Percentiles rank a stretch among this genome's conserved stretches.
Evolutionary conservation across 2,113 vertebrate genomes (phyloP).

Genomic region (Sterrhoptilus dennistouni): DNA sequence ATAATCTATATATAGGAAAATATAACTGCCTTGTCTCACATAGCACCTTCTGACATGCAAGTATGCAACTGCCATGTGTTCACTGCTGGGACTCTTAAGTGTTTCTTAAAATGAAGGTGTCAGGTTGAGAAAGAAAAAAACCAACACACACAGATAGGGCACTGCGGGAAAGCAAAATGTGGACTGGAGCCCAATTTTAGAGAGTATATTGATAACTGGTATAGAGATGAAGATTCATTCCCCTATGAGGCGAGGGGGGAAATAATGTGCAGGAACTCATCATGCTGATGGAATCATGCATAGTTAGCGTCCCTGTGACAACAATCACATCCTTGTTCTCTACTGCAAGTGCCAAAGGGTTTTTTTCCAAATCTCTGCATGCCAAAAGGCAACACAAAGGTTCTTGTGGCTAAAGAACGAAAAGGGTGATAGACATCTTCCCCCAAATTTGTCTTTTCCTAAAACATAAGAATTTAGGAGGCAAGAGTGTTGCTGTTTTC

Average conservation of each 20-base stretch:
- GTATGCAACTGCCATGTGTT: neutral
- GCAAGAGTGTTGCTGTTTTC: neutral
- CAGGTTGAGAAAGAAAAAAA: neutral
- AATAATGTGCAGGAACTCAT: neutral
- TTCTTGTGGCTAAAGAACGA: neutral
- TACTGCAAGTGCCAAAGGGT: neutral
- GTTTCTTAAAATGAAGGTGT: slow-evolving; percentile 26
- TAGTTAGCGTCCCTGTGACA: neutral
- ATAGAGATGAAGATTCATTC: neutral
- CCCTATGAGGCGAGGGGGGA: neutral
- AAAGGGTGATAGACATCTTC: neutral
- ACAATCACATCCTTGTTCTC: neutral
- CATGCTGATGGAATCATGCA: neutral
- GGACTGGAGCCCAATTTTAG: neutral
- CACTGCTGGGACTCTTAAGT: neutral
- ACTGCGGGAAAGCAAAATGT: neutral
- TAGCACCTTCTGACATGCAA: neutral
- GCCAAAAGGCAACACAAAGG: neutral
- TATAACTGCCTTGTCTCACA: neutral
- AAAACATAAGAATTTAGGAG: neutral
- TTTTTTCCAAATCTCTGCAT: neutral
- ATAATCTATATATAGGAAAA: neutral
- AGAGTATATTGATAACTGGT: neutral
- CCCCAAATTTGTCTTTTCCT: neutral
- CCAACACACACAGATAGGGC: neutral